Evolutionary conservation across 2,888 invertebrate genomes (phyloP), one percentile per base, ranked within the genome.

Genomic region (Carpatolechia fugitivella): DNA sequence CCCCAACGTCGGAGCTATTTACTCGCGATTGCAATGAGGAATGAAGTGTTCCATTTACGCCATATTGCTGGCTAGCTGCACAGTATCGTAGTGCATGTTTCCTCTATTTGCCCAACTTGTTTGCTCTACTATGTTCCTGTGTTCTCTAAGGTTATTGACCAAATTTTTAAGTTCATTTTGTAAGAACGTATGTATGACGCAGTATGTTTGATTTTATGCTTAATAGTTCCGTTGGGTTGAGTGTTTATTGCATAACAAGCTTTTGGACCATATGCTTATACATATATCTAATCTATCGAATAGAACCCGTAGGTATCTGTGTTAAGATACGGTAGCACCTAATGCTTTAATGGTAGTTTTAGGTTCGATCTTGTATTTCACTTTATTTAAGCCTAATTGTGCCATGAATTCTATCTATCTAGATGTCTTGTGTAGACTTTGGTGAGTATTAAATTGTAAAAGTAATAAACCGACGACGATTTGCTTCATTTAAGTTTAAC

Each of bases 141-240:
- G 62, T 75, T 77, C 70, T 70, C 69, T 69, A 71, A 86, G 86
- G 86, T 86, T 82, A 79, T 79, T 82, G 82, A 78, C 85, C 85
- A 68, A 85, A 75, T 85, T 86, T 66, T 55, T 65, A 63, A 64
- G 65, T 61, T 65, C 64, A 70, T 70, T 70, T 64, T 49, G 10
- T 41, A 52, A 33, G 38, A 53, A 35, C 20, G 18, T 14, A 5
- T 20, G n/a, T 49, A 49, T 31, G 49, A 33, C 11, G 5, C 49
- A 4, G 14, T 35, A 35, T 49, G 35, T 49, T 49, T 49, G 20
- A 35, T 35, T 49, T 49, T 20, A 44, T n/a, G 44, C 44, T 44
- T 20, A 44, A 44, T 18, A 36, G 20, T 11, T 35, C 18, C 20
- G 24, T n/a, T 16, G 33, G 61, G 40, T 63, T 49, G 52, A 51